Conservation (phyloP, 1,140 invertebrate species). For the Phthorimaea operculella region DNA sequence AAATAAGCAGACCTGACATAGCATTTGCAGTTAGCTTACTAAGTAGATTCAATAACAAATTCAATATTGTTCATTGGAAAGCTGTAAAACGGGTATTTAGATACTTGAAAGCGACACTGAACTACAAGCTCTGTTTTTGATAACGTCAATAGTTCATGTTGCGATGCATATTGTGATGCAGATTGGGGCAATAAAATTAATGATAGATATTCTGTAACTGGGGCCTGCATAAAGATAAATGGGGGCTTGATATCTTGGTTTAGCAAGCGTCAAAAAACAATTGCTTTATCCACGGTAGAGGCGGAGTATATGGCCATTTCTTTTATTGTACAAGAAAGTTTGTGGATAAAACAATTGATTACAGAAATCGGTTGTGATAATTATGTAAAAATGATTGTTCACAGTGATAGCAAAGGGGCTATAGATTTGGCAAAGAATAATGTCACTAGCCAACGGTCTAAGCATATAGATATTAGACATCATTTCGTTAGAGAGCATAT, state of each 20-base stretch:
- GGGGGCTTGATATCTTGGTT: not conserved
- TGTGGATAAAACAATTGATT: no score
- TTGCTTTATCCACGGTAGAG: not conserved
- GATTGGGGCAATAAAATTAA: constrained; percentile 20
- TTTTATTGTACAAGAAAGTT: no score
- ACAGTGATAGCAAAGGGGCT: no score
- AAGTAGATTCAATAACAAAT: constrained; percentile 7
- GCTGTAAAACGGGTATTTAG: constrained; percentile 9
- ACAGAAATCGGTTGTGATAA: no score
- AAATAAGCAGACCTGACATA: constrained; percentile 9
- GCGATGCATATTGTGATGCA: constrained; percentile 15
- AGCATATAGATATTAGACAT: no score
- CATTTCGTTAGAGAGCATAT: no score
- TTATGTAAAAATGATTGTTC: no score
- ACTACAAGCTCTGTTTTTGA: not conserved
- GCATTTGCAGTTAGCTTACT: constrained; percentile 6
- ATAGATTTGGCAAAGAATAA: no score
- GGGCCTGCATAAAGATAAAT: constrained; percentile 7
- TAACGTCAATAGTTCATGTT: not conserved
- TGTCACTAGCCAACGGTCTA: no score
- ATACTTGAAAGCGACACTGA: constrained; percentile 8
- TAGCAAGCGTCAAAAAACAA: not conserved
- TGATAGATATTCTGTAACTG: constrained; percentile 14
- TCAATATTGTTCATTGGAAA: not conserved
- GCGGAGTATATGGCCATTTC: not conserved